Evolutionary conservation across 2,888 invertebrate species (phyloP).

Genomic region (Ariolimax columbianus): DNA sequence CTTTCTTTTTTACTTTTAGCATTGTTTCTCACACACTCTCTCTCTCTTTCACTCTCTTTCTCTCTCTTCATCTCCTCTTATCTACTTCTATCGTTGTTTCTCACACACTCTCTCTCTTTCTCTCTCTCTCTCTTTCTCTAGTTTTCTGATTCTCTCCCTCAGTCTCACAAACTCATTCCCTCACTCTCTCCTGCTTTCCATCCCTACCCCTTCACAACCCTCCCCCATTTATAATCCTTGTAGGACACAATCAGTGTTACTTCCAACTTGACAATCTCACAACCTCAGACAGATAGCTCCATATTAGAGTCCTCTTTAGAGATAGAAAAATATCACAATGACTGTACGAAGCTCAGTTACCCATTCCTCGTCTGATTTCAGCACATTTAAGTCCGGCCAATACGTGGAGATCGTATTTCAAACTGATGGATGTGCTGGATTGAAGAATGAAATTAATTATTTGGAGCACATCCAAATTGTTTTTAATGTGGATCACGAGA

Average conservation of each 20-base stretch:
- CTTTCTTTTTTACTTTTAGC: no score
- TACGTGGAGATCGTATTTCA: constrained; percentile 80
- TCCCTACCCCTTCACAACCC: no score
- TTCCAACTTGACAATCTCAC: no score
- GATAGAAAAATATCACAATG: no score
- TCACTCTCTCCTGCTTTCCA: no score
- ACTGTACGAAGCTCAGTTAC: no score
- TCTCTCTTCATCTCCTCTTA: not conserved
- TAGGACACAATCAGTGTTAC: not conserved
- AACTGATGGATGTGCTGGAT: constrained; percentile 82
- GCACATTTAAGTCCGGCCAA: not conserved
- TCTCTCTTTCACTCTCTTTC: no score
- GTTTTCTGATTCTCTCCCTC: no score
- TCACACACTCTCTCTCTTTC: no score
- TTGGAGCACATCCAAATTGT: constrained; percentile 92
- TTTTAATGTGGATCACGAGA: constrained; percentile 85
- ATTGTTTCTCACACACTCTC: no score
- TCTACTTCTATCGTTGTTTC: not conserved
- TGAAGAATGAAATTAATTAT: constrained; percentile 83
- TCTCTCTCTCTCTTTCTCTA: no score
- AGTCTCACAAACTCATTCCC: no score
- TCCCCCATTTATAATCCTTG: not conserved
- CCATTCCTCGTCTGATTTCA: not conserved
- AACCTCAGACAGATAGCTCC: not conserved
- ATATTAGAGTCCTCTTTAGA: not conserved